phyloP scores from a whole-genome alignment of 2,797 vertebrate species.

The Xenopus petersii region DNA sequence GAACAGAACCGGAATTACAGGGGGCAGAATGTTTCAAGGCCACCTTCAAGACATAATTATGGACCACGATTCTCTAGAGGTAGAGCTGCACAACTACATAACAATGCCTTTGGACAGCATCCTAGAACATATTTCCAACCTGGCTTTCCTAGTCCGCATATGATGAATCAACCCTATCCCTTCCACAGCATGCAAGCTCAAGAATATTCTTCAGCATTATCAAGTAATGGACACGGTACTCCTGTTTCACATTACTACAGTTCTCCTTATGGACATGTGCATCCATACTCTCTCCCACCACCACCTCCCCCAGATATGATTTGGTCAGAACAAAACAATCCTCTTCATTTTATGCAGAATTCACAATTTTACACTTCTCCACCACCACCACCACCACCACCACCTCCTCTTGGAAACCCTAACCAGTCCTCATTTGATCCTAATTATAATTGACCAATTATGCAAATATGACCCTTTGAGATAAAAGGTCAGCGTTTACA shows the following conservation, averaged over 20 bases:
- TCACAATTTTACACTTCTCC: constrained; percentile 6
- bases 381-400: background rate
- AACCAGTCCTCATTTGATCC: constrained; percentile 2
- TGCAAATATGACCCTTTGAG: too few relatives aligned
- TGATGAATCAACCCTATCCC: constrained; percentile 19
- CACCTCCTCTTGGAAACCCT: constrained; percentile 15
- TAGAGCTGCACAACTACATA: background rate
- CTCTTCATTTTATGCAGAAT: constrained; percentile 26
- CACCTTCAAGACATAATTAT: constrained; percentile 14
- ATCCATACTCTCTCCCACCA: constrained; percentile 8
- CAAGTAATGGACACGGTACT: constrained; percentile 20
- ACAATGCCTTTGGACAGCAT: constrained; percentile 8
- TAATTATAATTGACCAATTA: background rate
- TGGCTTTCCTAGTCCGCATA: constrained; percentile 7
- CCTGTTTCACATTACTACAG: constrained; percentile 12
- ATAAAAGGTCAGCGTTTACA: too few relatives aligned
- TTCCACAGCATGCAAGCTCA: constrained; percentile 18
- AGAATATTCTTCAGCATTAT: constrained; percentile 16
- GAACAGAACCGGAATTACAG: background rate
- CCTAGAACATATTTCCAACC: constrained; percentile 8
- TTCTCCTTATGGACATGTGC: constrained; percentile 22
- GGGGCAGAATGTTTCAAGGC: constrained; percentile 9
- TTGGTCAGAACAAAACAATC: constrained; percentile 24
- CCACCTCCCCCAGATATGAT: constrained; percentile 12
- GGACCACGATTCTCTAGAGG: constrained; percentile 4